Conservation (phyloP, 2,888 invertebrate genomes). For the Dasypolia templi region DNA sequence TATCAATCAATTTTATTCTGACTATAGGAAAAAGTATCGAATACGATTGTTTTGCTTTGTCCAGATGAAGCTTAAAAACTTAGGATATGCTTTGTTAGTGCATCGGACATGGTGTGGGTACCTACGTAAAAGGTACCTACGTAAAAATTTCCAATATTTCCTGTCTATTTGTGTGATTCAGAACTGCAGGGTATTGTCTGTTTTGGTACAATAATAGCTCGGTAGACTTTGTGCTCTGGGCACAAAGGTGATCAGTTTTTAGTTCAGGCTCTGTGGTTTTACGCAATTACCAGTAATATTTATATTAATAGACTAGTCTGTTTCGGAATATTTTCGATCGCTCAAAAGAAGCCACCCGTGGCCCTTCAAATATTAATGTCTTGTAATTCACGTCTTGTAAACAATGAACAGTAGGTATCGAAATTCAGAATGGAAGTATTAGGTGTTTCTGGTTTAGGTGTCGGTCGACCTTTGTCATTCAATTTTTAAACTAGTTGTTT, state of each 20-base stretch:
- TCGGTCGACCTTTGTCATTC: neutral
- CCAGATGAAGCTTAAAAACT: constrained; percentile 4
- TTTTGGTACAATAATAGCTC: constrained; percentile 11
- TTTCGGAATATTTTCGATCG: neutral
- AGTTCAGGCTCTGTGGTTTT: neutral
- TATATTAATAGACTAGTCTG: neutral
- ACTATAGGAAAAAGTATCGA: neutral
- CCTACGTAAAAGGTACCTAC: too few species aligned
- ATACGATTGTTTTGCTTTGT: neutral
- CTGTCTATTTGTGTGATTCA: neutral
- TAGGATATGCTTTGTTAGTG: neutral
- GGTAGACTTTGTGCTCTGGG: neutral
- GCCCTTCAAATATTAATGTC: neutral
- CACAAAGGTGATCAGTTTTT: constrained; percentile 8
- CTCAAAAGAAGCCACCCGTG: neutral
- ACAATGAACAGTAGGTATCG: neutral
- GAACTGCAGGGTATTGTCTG: constrained; percentile 10
- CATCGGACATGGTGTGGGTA: neutral
- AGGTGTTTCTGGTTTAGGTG: neutral
- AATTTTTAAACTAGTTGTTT: neutral
- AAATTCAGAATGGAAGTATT: neutral
- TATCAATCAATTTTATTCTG: neutral
- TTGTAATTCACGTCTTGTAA: neutral
- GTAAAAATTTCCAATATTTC: constrained; percentile 2
- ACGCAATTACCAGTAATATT: neutral